Percentiles rank a stretch among this genome's conserved stretches.
These are phyloP conservation scores for Bungarus multicinctus DNA, from an alignment of 2,113 vertebrate genomes.

Conservation along the genomic window DNA sequence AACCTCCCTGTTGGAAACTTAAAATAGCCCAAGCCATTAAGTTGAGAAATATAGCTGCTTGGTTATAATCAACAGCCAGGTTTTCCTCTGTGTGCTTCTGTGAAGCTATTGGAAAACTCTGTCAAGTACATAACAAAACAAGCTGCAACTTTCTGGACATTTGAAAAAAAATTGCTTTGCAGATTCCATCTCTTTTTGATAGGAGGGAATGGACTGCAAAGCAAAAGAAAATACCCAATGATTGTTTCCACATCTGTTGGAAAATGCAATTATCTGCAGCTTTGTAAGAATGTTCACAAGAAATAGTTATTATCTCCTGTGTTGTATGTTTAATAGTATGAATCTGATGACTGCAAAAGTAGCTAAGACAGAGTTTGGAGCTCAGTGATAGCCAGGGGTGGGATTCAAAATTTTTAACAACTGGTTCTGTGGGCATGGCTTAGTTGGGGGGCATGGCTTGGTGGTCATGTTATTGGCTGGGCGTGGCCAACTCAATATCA, in stretches of 20 bases:
- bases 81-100: neutral
- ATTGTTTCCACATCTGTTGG: neutral
- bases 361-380: neutral
- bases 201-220: neutral
- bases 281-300: neutral
- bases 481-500: no score
- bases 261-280: neutral
- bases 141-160: neutral
- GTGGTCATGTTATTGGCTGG: no score
- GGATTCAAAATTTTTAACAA: no score
- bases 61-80: neutral
- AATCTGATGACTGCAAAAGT: neutral
- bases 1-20: neutral
- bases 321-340: neutral
- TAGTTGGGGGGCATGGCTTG: no score
- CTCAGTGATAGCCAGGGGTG: neutral
- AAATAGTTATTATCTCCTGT: neutral
- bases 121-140: neutral
- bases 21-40: slow-evolving; percentile 8
- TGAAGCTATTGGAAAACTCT: neutral
- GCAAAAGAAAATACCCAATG: neutral
- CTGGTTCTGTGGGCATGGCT: no score
- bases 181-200: neutral
- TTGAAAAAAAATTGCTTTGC: neutral
- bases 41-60: slow-evolving; percentile 7